Evolutionary conservation across 2,888 invertebrate genomes (phyloP).

Genomic region (Idaea aversata): DNA sequence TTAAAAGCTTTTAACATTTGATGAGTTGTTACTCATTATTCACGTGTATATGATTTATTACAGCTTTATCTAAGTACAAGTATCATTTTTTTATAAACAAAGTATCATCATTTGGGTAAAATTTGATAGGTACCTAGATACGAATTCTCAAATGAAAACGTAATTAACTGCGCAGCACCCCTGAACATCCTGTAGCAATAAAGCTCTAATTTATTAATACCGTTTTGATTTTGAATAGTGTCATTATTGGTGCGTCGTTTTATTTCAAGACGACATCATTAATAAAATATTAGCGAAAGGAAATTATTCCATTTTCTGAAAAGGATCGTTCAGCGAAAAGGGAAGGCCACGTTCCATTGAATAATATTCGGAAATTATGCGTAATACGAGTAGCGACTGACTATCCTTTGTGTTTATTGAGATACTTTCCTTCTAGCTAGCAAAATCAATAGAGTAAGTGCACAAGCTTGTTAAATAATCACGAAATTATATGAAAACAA

Average conservation of each 20-base stretch:
- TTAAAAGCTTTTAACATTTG: background rate
- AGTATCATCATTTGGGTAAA: background rate
- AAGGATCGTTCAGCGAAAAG: background rate
- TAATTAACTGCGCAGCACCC: background rate
- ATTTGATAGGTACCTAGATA: background rate
- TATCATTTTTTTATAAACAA: background rate
- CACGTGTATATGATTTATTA: background rate
- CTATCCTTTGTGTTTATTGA: background rate
- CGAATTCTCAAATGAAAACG: background rate
- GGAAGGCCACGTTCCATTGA: background rate
- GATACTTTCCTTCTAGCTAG: background rate
- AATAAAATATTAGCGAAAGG: slow-evolving; percentile 1
- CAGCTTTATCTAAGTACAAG: background rate
- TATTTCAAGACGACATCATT: background rate
- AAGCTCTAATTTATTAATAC: background rate
- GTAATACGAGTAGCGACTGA: background rate
- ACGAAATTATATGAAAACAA: background rate
- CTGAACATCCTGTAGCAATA: background rate
- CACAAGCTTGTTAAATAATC: background rate
- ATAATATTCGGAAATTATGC: background rate
- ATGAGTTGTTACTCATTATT: background rate
- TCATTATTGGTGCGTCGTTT: background rate
- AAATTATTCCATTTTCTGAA: background rate
- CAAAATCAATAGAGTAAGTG: background rate
- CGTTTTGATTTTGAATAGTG: background rate